phyloP scores from a whole-genome alignment of 2,888 invertebrate species.

The Watsonalla binaria region DNA sequence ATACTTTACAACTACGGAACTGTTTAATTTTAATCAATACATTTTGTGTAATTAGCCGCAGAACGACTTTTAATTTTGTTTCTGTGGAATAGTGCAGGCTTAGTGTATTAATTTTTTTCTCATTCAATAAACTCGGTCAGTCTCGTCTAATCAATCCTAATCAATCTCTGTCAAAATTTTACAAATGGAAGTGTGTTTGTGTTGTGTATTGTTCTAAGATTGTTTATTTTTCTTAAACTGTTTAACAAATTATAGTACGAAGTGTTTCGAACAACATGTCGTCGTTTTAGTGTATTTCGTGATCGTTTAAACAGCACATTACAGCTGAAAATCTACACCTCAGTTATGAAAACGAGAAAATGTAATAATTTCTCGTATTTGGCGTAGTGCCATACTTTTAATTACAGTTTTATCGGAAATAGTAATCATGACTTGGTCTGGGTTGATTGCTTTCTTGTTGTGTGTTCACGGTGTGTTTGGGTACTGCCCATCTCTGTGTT shows the following conservation, averaged over 20 bases:
- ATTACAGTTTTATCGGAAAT: conserved; percentile 55
- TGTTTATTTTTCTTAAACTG: conserved; percentile 58
- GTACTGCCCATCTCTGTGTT: conserved; percentile 73
- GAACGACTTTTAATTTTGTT: too few species aligned
- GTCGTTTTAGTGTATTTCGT: conserved; percentile 21
- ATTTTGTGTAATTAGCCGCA: too few species aligned
- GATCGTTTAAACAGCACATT: conserved; percentile 12
- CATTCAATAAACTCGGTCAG: background rate
- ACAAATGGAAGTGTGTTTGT: conserved; percentile 46
- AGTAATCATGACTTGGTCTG: conserved; percentile 55
- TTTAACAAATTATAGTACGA: conserved; percentile 12
- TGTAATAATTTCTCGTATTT: conserved; percentile 69
- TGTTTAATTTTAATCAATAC: too few species aligned
- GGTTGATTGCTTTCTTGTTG: conserved; percentile 42
- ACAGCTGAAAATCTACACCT: conserved; percentile 20
- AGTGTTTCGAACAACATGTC: conserved; percentile 29
- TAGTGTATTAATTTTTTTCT: background rate
- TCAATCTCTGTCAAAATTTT: conserved; percentile 47
- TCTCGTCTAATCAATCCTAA: conserved; percentile 7
- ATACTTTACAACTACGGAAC: too few species aligned
- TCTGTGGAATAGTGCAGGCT: too few species aligned
- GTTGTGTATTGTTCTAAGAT: conserved; percentile 47
- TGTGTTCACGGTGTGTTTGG: conserved; percentile 40
- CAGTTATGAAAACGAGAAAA: conserved; percentile 56
- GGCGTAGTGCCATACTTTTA: conserved; percentile 72